Base-by-base conservation (phyloP, 2,888 invertebrate species). In the Drosophila eohydei region DNA sequence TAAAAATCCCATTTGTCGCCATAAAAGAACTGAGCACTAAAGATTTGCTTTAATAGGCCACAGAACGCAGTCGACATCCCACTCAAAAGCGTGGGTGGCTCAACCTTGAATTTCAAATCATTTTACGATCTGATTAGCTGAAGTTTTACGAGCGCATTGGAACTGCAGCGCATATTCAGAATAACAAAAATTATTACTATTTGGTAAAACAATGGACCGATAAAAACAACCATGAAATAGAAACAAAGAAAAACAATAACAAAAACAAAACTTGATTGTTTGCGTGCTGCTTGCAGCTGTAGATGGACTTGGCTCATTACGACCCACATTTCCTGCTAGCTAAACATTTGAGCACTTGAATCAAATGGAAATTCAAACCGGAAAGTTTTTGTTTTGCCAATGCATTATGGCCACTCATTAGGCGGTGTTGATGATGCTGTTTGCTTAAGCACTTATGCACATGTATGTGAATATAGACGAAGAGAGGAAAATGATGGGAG, bases 331-430 rank as follows among this genome's bases (percentile, higher is more conserved):
- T 88, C 76, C 77, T 77, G 74, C 71, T 67, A 60, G 69, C 60
- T 62, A 79, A 78, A 61, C 75, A 67, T 50, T 57, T 60, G 59
- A 55, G 43, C 52, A 32, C n/a, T 66, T 68, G 55, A 69, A 80
- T 83, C 74, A 72, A 85, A 88, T 75, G 75, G 81, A 83, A 85
- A 88, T 76, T 59, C 62, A 83, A 85, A 74, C 68, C 86, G 38
- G 30, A 48, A 30, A 34, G 12, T 26, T 38, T 48, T 72, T 76
- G 67, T 83, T 86, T 78, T 73, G 58, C 51, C 68, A 81, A 73
- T 70, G 82, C 83, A 84, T 82, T 83, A 78, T 72, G 60, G 30
- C 46, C 40, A 51, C 64, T 73, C 78, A 58, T 67, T 67, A 50
- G 46, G 67, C 63, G 58, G 44, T 78, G 69, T 71, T 70, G 61